Evolutionary conservation across 1,140 invertebrate genomes (phyloP).

Genomic region (Cherax destructor): DNA sequence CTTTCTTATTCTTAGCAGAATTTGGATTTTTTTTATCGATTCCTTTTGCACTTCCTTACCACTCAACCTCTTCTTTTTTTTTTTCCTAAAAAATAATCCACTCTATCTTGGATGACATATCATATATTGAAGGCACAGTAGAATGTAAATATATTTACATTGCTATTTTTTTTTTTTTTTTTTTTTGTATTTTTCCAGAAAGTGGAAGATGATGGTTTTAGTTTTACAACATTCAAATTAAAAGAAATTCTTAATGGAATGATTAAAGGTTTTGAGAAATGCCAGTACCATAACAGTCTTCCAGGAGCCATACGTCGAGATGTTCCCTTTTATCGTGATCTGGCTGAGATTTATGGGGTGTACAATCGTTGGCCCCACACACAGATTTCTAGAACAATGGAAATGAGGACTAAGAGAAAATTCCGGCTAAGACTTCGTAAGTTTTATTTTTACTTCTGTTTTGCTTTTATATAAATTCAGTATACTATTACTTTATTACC

Average conservation of each 20-base stretch:
- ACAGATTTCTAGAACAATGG: constrained; percentile 43
- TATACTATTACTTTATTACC: too few relatives aligned
- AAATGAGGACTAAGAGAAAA: constrained; percentile 56
- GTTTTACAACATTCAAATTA: constrained; percentile 35
- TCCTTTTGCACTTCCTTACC: too few relatives aligned
- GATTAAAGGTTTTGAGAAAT: constrained; percentile 65
- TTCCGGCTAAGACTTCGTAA: constrained; percentile 52
- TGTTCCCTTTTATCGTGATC: constrained; percentile 55
- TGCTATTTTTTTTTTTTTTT: too few relatives aligned
- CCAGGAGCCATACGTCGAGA: constrained; percentile 61
- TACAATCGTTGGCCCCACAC: constrained; percentile 57
- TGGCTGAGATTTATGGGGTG: constrained; percentile 52
- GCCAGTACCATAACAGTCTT: constrained; percentile 57
- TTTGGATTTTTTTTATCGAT: too few relatives aligned
- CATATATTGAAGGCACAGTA: too few relatives aligned
- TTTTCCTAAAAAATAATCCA: too few relatives aligned
- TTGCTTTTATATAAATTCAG: background rate
- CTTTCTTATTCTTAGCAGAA: too few relatives aligned
- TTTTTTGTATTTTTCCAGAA: constrained; percentile 47
- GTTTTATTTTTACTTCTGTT: background rate
- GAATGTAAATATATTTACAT: too few relatives aligned
- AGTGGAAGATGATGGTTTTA: constrained; percentile 36
- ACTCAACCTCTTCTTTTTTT: too few relatives aligned
- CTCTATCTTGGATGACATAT: too few relatives aligned
- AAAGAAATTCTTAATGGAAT: constrained; percentile 62